These are phyloP conservation scores for Electrophaes corylata DNA, from an alignment of 2,888 invertebrate species.

Conservation along the genomic window DNA sequence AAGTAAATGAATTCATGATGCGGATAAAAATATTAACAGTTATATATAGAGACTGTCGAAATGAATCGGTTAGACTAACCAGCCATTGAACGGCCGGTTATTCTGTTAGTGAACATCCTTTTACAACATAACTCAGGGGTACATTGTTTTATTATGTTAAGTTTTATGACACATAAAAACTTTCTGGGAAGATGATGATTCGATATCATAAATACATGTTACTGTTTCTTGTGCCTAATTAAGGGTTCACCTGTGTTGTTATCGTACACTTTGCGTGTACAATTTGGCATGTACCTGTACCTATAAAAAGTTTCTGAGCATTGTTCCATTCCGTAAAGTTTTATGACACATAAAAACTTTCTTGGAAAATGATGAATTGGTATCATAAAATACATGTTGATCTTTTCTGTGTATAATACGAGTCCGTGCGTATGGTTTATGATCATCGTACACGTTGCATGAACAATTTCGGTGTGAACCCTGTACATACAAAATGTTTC, in stretches of 20 bases:
- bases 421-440: too few species aligned
- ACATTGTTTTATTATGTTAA: constrained; percentile 33
- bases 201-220: constrained; percentile 3
- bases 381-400: too few species aligned
- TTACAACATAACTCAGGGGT: background rate
- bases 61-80: background rate
- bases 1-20: too few species aligned
- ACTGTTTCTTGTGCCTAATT: background rate
- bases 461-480: too few species aligned
- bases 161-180: constrained; percentile 27
- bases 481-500: too few species aligned
- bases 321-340: too few species aligned
- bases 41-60: too few species aligned
- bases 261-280: background rate
- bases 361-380: too few species aligned
- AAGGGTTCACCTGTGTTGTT: background rate
- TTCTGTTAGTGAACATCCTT: background rate
- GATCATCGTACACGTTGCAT: too few species aligned
- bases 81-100: background rate
- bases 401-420: too few species aligned
- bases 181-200: constrained; percentile 24
- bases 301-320: background rate
- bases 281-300: background rate
- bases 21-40: too few species aligned
- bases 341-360: too few species aligned